Percentiles rank a stretch among this genome's conserved stretches.
These are phyloP conservation scores for Ammodytes dubius DNA, from an alignment of 2,113 vertebrate species.

Conservation along the genomic window DNA sequence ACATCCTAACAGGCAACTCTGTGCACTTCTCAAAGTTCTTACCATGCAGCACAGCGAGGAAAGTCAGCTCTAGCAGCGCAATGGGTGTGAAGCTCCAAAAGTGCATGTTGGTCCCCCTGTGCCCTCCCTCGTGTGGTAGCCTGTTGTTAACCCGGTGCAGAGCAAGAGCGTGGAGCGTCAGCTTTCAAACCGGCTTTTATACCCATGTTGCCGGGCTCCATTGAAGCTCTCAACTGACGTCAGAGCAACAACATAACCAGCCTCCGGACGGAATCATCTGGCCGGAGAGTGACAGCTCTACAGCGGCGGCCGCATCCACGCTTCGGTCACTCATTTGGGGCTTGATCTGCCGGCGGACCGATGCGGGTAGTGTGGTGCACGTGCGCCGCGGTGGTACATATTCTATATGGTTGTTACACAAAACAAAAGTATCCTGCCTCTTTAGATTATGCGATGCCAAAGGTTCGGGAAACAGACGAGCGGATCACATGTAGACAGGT, in stretches of 20 bases:
- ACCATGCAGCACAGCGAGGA: slow-evolving; percentile 62
- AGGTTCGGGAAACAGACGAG: neutral
- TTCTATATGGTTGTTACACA: neutral
- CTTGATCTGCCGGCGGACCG: slow-evolving; percentile 1
- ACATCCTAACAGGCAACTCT: neutral
- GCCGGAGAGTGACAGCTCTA: slow-evolving; percentile 56
- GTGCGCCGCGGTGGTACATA: neutral
- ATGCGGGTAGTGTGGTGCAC: slow-evolving; percentile 3
- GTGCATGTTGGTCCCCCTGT: slow-evolving; percentile 63
- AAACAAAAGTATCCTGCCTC: neutral
- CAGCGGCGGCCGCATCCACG: slow-evolving; percentile 50
- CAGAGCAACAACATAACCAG: slow-evolving; percentile 74
- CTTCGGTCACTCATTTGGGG: slow-evolving; percentile 31
- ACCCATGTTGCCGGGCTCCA: slow-evolving; percentile 63
- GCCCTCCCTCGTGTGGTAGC: neutral
- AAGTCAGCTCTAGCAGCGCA: slow-evolving; percentile 49
- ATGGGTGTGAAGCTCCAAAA: slow-evolving; percentile 24
- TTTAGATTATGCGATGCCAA: neutral
- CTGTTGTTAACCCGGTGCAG: slow-evolving; percentile 8
- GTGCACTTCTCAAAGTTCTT: slow-evolving; percentile 4
- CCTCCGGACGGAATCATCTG: slow-evolving; percentile 44
- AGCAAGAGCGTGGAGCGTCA: slow-evolving; percentile 34
- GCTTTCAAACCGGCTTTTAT: slow-evolving; percentile 78
- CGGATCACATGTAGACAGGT: neutral
- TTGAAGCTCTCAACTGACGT: slow-evolving; percentile 76